These are phyloP conservation scores for Sminthurinus signatus DNA, from an alignment of 1,140 invertebrate genomes.

Conservation along the genomic window DNA sequence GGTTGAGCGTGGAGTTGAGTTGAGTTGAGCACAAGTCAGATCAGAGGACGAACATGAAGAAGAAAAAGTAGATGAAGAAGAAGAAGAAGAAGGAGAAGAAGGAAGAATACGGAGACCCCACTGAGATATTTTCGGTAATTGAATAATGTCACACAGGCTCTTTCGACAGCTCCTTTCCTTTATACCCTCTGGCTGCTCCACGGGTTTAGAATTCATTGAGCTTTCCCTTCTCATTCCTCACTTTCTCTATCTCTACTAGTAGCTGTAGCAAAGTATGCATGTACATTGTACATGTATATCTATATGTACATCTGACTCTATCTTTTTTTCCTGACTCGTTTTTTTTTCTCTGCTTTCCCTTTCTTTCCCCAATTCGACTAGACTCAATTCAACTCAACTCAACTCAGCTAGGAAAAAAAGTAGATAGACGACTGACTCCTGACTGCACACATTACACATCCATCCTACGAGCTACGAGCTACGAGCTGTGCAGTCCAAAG, in stretches of 20 bases:
- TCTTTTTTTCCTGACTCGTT: no score
- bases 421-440: no score
- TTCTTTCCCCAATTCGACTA: not conserved
- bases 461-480: no score
- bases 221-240: slow-evolving; percentile 1
- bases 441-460: no score
- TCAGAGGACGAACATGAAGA: not conserved
- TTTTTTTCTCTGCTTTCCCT: not conserved
- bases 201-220: slow-evolving; percentile 28
- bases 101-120: slow-evolving; percentile 25
- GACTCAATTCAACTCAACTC: no score
- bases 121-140: slow-evolving; percentile 26
- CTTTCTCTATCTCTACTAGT: not conserved
- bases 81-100: slow-evolving; percentile 10
- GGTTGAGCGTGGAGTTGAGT: not conserved
- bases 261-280: no score
- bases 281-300: no score
- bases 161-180: slow-evolving; percentile 28
- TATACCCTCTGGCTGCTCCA: slow-evolving; percentile 13
- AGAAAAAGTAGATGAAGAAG: slow-evolving; percentile 10
- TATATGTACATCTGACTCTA: no score
- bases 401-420: no score
- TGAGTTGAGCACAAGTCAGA: not conserved
- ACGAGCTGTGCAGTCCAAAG: not conserved
- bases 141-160: slow-evolving; percentile 31